These are phyloP conservation scores for Mico argentatus DNA, from an alignment of 2,797 vertebrate genomes.

Conservation along the genomic window DNA sequence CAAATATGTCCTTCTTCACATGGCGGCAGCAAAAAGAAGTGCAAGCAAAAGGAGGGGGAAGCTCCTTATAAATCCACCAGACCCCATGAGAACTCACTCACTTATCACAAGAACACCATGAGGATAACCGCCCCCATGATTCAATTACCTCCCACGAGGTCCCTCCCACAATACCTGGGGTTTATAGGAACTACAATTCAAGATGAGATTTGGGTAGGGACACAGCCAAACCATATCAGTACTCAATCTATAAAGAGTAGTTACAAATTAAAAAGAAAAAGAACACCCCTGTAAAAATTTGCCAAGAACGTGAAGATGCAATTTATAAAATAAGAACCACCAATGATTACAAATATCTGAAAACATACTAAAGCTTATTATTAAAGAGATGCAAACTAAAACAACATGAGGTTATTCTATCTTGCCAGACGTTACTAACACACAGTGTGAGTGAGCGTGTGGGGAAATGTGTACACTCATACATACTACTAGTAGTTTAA, in stretches of 20 bases:
- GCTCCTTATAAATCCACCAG: too few relatives aligned
- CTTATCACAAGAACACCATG: too few relatives aligned
- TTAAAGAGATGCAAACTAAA: background rate
- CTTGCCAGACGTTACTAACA: background rate
- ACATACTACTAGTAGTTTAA: background rate
- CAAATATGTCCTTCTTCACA: too few relatives aligned
- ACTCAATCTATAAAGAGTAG: background rate
- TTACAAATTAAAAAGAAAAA: background rate
- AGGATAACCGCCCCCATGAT: too few relatives aligned
- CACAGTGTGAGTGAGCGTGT: background rate
- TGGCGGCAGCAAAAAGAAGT: too few relatives aligned
- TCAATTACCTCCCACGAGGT: too few relatives aligned
- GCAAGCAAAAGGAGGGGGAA: too few relatives aligned
- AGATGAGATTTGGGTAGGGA: too few relatives aligned
- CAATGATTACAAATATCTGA: background rate
- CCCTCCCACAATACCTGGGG: too few relatives aligned
- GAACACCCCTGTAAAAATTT: background rate
- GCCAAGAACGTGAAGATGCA: background rate
- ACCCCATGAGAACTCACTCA: too few relatives aligned
- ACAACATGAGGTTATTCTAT: background rate
- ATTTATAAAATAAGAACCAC: background rate
- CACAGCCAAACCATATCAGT: too few relatives aligned
- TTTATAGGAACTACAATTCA: too few relatives aligned
- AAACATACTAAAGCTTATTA: background rate
- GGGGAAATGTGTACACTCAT: background rate